A percentile compares a stretch with the other conserved stretches of the same genome.
These are phyloP conservation scores for Anableps anableps DNA, from an alignment of 2,797 vertebrate genomes.

Conservation along the genomic window DNA sequence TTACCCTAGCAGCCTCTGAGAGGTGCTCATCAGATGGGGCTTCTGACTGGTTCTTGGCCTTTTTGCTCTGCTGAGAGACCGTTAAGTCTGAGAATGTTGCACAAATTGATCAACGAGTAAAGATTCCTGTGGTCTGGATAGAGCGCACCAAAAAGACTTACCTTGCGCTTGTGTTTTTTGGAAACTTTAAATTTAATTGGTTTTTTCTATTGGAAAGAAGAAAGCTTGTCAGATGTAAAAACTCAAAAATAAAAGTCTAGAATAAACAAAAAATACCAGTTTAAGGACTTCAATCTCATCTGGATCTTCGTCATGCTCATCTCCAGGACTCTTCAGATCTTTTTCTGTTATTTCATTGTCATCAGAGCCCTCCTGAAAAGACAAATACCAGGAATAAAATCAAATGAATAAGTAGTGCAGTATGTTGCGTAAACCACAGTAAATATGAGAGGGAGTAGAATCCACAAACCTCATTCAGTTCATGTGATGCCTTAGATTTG, in stretches of 20 bases:
- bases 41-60: slow-evolving; percentile 50
- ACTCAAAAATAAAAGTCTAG: not conserved
- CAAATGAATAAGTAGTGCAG: not conserved
- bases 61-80: slow-evolving; percentile 51
- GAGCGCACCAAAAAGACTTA: slow-evolving; percentile 8
- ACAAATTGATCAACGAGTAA: not conserved
- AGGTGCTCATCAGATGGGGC: slow-evolving; percentile 56
- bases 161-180: slow-evolving; percentile 51
- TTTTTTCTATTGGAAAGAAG: slow-evolving; percentile 55
- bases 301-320: slow-evolving; percentile 20
- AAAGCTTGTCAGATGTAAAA: not conserved
- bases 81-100: fast-evolving
- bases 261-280: slow-evolving; percentile 37
- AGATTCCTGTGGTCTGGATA: too few relatives aligned
- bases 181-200: slow-evolving; percentile 42
- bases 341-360: slow-evolving; percentile 31
- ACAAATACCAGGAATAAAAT: fast-evolving
- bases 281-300: slow-evolving; percentile 51
- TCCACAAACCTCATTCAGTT: not conserved
- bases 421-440: not conserved
- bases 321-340: slow-evolving; percentile 3
- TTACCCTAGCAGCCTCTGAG: slow-evolving; percentile 79
- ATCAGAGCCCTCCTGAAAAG: slow-evolving; percentile 37
- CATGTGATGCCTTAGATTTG: not conserved
- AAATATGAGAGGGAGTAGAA: slow-evolving; percentile 4